A percentile compares a stretch with the other conserved stretches of the same genome.
Conservation (phyloP, 2,797 vertebrate species). For the Silurus aristotelis region DNA sequence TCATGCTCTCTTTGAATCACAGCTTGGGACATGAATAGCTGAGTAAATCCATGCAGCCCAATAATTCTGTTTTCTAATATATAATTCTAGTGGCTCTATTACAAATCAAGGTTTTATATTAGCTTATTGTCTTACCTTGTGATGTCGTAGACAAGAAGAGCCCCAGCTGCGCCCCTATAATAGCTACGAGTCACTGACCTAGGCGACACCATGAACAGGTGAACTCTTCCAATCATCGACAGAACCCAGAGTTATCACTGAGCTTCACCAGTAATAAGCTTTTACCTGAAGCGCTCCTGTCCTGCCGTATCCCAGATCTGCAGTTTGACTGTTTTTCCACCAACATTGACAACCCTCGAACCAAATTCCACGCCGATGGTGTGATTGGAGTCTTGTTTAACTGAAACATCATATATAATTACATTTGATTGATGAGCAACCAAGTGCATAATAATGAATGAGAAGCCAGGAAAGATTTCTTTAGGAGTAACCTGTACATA, state of each 20-base stretch:
- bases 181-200: slow-evolving; percentile 93
- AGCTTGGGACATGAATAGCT: not conserved
- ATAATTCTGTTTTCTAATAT: not conserved
- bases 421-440: not conserved
- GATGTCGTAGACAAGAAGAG: slow-evolving; percentile 90
- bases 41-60: not conserved
- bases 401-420: slow-evolving; percentile 63
- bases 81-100: not conserved
- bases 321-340: slow-evolving; percentile 90
- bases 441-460: not conserved
- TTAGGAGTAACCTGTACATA: not conserved
- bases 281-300: slow-evolving; percentile 89
- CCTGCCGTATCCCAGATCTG: slow-evolving; percentile 96
- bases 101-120: not conserved
- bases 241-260: not conserved
- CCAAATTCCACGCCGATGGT: slow-evolving; percentile 95
- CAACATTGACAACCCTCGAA: slow-evolving; percentile 89
- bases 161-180: slow-evolving; percentile 90
- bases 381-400: slow-evolving; percentile 95
- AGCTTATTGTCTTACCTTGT: slow-evolving; percentile 77
- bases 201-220: slow-evolving; percentile 27
- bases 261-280: slow-evolving; percentile 6
- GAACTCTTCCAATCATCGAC: slow-evolving; percentile 1
- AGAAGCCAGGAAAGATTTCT: not conserved
- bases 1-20: not conserved